Base-by-base conservation (phyloP, 2,113 vertebrate species). In the Sardina pilchardus region DNA sequence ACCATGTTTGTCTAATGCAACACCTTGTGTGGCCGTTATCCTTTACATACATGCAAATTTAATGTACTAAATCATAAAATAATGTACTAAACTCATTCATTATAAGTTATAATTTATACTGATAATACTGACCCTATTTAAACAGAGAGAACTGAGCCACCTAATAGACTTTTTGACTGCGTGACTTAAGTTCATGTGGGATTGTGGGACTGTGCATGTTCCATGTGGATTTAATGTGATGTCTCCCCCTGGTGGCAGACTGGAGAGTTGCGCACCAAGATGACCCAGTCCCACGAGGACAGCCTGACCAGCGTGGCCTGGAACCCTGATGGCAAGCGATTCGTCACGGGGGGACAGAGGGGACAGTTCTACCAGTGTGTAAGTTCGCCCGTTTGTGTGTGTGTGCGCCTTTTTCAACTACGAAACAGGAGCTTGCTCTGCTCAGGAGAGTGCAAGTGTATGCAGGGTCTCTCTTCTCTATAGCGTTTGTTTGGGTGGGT, bases 331-430 rank as follows among this genome's bases (percentile, higher is more conserved):
- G 98, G 98, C 86, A 99, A 99, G 56, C 97, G 98, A 86, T 99
- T 99, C 84, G 98, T 99, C 87, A 99, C 98, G 0, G 98, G 98
- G 87, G 98, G 98, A 80, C 98, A 99, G 87, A 96, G 98, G 82
- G 98, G 98, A 6, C 98, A 99, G 93, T 99, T 99, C 94, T 99
- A 99, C 91, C 98, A 99, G 90, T 99, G 97, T 96, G 98, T 99
- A 94, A 97, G 98, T 97, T 3, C 5, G 83, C n/a, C 5, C 50
- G 59, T 42, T n/a, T n/a, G 3, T 8, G 6, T 53, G 14, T 47
- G 39, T 56, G 30, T 26, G 17, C 21, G 59, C 24, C 83, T 3
- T 2, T 47, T 47, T 47, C 10, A 12, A 24, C 36, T n/a, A 80
- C 39, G 4, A 42, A 42, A 42, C 39, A 42, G 39, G 4, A 42